Base-by-base conservation (phyloP, 2,113 vertebrate genomes). In the Coptodon rendalli region DNA sequence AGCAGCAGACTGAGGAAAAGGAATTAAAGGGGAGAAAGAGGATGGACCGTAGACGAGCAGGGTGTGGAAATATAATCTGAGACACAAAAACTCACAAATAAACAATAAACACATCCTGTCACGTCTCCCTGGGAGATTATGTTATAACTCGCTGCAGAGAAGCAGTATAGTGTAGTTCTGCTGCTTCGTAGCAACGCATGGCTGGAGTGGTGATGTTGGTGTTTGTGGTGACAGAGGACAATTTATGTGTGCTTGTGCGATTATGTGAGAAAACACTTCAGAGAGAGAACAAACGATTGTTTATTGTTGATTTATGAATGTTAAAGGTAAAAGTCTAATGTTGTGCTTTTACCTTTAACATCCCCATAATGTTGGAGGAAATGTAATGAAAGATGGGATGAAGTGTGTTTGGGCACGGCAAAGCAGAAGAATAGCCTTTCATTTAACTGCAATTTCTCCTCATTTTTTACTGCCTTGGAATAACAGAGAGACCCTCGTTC, bases 41-140 rank as follows among this genome's bases (percentile, higher is more conserved):
- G 93, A 93, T 89, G 88, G 82, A 91, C 82, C 17, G 52, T 34
- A 92, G 91, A 92, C 89, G 59, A 36, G 24, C 79, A 89, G 80
- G 82, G 85, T 40, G 87, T 87, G 61, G 73, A 93, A 86, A 80
- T 85, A 87, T 54, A 85, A 31, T 73, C 79, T 6, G 11, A 87
- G 89, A 94, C 90, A 89, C 68, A 92, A 90, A 91, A 83, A 90
- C 50, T 91, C 82, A 82, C 61, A 92, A 85, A 88, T 83, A 86
- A 87, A 85, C 79, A 83, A 34, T 56, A 38, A 80, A 82, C 31
- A 81, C 63, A 73, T 88, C 36, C 84, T 84, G 82, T 87, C 82
- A 79, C 22, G 68, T 84, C 59, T 91, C 68, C 86, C 71, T 87
- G 86, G 82, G 54, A 16, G 50, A 86, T 90, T 86, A 90, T 56